Conservation (phyloP, 2,113 vertebrate genomes). For the Tretioscincus oriximinensis region DNA sequence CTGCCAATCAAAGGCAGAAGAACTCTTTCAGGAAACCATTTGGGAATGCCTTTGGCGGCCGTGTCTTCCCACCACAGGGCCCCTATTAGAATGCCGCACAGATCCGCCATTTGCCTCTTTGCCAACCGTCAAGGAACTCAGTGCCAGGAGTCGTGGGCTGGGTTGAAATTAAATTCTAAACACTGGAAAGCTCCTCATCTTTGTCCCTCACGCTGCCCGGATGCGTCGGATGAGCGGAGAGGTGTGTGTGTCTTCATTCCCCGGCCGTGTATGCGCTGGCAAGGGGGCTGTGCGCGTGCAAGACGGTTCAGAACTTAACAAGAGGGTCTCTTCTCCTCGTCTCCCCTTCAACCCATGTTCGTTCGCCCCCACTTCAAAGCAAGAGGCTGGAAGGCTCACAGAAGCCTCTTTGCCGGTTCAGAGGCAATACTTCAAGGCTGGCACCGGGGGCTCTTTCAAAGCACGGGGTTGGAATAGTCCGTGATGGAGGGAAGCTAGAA, state of each 20-base stretch:
- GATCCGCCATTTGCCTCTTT: background rate
- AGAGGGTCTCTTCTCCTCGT: slow-evolving; percentile 10
- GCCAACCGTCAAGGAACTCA: background rate
- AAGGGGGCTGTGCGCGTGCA: background rate
- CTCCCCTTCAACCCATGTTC: too few species aligned
- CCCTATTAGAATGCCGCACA: background rate
- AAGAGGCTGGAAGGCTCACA: slow-evolving; percentile 12
- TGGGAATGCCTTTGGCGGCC: fast-evolving
- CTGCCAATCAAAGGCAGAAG: background rate
- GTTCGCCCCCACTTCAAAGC: slow-evolving; percentile 26
- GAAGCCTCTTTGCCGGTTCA: slow-evolving; percentile 14
- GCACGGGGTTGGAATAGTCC: background rate
- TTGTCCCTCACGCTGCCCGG: background rate
- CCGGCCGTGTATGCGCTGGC: fast-evolving
- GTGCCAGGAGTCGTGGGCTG: slow-evolving; percentile 12
- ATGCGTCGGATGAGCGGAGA: background rate
- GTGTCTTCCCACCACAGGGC: background rate
- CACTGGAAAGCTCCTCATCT: slow-evolving; percentile 20
- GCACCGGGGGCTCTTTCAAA: background rate
- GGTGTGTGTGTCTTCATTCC: background rate
- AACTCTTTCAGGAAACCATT: background rate
- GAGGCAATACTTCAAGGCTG: background rate
- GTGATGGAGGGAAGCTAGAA: too few species aligned
- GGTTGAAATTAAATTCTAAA: slow-evolving; percentile 30
- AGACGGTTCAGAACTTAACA: background rate